Percentiles rank a stretch among this genome's conserved stretches.
These are phyloP conservation scores for Ooceraea biroi DNA, from an alignment of 1,140 invertebrate genomes.

Conservation along the genomic window DNA sequence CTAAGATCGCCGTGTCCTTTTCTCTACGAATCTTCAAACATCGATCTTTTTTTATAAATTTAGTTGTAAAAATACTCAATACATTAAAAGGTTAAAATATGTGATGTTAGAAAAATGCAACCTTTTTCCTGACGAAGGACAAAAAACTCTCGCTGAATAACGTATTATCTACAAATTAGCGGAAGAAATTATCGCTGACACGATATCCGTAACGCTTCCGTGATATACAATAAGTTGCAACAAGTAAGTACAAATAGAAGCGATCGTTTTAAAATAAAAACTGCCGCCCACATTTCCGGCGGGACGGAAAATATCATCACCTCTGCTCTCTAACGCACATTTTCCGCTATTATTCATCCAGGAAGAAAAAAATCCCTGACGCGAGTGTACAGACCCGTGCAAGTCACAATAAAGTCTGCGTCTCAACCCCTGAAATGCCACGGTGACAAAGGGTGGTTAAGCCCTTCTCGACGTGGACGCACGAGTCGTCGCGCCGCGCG, in stretches of 20 bases:
- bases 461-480: constrained; percentile 81
- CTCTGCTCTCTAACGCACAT: constrained; percentile 37
- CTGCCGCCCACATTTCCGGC: constrained; percentile 10
- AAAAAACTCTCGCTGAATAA: neutral
- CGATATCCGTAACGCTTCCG: neutral
- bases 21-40: no score
- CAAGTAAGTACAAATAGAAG: neutral
- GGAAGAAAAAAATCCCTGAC: constrained; percentile 72
- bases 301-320: constrained; percentile 55
- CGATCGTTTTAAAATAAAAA: constrained; percentile 42
- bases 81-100: no score
- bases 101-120: no score
- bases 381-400: constrained; percentile 76
- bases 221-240: constrained; percentile 12
- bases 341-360: constrained; percentile 29
- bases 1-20: neutral
- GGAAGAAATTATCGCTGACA: neutral
- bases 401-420: constrained; percentile 81
- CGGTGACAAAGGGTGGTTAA: constrained; percentile 81
- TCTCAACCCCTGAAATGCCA: constrained; percentile 77
- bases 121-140: no score
- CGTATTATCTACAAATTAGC: neutral
- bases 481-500: constrained; percentile 62
- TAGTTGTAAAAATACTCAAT: no score
- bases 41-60: no score